Evolutionary conservation across 2,113 vertebrate genomes (phyloP).

Genomic region (Butastur rufipennis): DNA sequence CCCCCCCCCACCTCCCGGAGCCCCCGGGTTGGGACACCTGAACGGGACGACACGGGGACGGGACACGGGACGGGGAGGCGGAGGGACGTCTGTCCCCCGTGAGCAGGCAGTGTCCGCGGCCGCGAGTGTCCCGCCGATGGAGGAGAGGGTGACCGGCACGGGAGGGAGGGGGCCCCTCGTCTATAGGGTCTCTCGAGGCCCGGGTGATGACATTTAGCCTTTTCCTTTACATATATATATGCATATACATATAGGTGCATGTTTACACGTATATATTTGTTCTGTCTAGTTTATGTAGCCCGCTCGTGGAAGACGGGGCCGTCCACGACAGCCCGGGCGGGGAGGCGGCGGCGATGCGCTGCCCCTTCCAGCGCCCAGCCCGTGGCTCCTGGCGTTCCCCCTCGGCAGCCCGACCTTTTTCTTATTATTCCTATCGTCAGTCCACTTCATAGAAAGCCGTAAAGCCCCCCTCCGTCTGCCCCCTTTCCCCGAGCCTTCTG

Average conservation of each 20-base stretch:
- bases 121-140: neutral
- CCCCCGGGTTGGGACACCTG: neutral
- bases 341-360: fast-evolving
- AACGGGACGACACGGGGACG: no score
- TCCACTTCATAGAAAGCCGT: neutral
- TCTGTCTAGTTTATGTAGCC: neutral
- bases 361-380: no score
- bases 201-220: neutral
- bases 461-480: neutral
- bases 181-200: neutral
- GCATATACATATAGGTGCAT: no score
- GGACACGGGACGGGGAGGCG: no score
- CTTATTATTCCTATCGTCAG: neutral
- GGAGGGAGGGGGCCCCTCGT: no score
- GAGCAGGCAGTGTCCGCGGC: neutral
- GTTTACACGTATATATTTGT: neutral
- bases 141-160: neutral
- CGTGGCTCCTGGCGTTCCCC: fast-evolving
- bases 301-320: fast-evolving
- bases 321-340: fast-evolving
- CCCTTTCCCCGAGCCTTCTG: neutral
- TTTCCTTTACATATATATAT: neutral
- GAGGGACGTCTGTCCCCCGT: neutral
- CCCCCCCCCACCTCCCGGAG: no score
- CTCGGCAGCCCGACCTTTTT: neutral